Conservation (phyloP, 2,888 invertebrate species). For the Meghimatium bilineatum region DNA sequence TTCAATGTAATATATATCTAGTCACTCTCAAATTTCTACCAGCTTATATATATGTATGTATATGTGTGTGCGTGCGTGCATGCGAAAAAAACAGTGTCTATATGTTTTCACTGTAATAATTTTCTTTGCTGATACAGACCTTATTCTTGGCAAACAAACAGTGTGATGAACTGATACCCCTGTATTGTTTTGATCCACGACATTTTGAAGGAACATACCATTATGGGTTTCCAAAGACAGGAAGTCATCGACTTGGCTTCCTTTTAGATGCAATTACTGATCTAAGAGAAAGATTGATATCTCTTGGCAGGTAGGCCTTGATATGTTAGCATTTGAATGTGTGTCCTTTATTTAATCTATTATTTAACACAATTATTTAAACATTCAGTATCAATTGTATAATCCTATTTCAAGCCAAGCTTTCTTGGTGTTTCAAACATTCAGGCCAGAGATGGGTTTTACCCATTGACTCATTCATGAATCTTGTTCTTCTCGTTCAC, state of each 20-base stretch:
- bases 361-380: too few species aligned
- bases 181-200: slow-evolving; percentile 72
- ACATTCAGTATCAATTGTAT: too few species aligned
- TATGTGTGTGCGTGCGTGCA: too few species aligned
- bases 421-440: too few species aligned
- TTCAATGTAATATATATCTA: too few species aligned
- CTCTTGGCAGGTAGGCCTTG: slow-evolving; percentile 63
- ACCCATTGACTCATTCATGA: too few species aligned
- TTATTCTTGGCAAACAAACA: slow-evolving; percentile 66
- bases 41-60: too few species aligned
- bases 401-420: background rate
- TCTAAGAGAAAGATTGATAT: slow-evolving; percentile 59
- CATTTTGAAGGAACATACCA: slow-evolving; percentile 67
- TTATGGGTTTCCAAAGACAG: slow-evolving; percentile 67
- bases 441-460: too few species aligned
- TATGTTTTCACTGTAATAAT: background rate
- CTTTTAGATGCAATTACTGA: slow-evolving; percentile 65
- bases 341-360: background rate
- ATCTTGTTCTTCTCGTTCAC: too few species aligned
- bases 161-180: slow-evolving; percentile 63
- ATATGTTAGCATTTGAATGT: background rate
- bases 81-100: background rate
- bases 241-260: slow-evolving; percentile 65
- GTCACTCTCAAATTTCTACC: too few species aligned
- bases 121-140: slow-evolving; percentile 53